Base-by-base conservation (phyloP, 2,888 invertebrate genomes). In the Sussaba pulchella region DNA sequence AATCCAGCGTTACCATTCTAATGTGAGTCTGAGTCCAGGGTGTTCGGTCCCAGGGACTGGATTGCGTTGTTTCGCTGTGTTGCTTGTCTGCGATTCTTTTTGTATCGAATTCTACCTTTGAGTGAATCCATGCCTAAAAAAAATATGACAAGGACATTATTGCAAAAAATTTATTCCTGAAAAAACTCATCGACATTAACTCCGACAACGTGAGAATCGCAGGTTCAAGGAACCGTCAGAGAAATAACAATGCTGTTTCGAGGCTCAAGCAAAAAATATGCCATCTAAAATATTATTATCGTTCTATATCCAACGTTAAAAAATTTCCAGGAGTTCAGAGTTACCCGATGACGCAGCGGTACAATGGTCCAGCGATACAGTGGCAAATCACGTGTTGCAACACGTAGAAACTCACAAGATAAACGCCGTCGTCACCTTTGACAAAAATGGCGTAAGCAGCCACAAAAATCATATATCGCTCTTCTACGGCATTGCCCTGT, bases 391-490 rank as follows among this genome's bases (percentile, higher is more conserved):
- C 83, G 94, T 97, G 85, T 90, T 95, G 71, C 94, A 95, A 82
- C 94, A 96, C 77, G 92, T 98, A 45, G 96, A 96, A 91, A 93
- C 94, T 75, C 94, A 96, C 87, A 95, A 95, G 87, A 96, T 98
- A 88, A 96, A 97, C 89, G 96, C 96, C 1, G 93, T 99, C 69
- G 95, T 99, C 71, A 98, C 99, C 14, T 99, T 99, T 93, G 99
- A 99, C 93, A 95, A 96, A 88, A 94, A 96, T 90, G 99, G 99
- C 66, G 96, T 99, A 5, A 99, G 98, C 86, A 95, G 96, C 5
- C 99, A 99, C 93, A 93, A 94, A 24, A 99, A 99, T 93, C 99
- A 99, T 91, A 95, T 95, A 82, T 96, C 97, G 79, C 94, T 97
- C 82, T 97, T 96, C 92, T 96, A 96, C 93, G 96, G 96, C 71